These are phyloP conservation scores for Antedon mediterranea DNA, from an alignment of 53 echinoderm and acorn worm species.

Conservation along the genomic window DNA sequence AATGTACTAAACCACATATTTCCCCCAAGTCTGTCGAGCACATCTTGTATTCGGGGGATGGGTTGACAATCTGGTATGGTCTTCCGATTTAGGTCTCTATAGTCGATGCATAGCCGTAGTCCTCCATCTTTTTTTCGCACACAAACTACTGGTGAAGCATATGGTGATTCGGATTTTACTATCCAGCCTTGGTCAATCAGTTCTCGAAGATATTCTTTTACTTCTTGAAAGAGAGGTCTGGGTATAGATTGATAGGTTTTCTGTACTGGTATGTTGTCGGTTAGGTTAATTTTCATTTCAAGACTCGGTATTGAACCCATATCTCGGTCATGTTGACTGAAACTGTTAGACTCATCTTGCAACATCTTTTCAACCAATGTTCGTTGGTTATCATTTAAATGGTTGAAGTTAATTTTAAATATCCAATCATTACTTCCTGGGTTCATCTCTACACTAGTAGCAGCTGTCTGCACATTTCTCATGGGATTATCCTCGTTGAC, in stretches of 20 bases:
- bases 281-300: constrained; percentile 21
- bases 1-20: constrained; percentile 20
- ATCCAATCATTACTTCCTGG: neutral
- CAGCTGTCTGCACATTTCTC: neutral
- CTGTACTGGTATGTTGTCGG: constrained; percentile 36
- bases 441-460: neutral
- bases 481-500: neutral
- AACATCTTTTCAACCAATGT: constrained; percentile 8
- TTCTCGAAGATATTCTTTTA: constrained; percentile 26
- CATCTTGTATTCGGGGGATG: constrained; percentile 50
- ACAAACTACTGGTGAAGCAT: constrained; percentile 64
- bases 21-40: constrained; percentile 21
- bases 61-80: constrained; percentile 59
- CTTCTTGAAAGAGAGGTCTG: constrained; percentile 16
- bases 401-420: neutral
- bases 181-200: constrained; percentile 45
- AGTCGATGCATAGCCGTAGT: constrained; percentile 31
- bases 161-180: constrained; percentile 31
- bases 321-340: constrained; percentile 12
- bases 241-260: constrained; percentile 34
- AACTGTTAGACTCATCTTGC: constrained; percentile 11
- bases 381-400: neutral
- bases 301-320: constrained; percentile 17
- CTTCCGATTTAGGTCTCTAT: constrained; percentile 27
- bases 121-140: constrained; percentile 57